A percentile compares a stretch with the other conserved stretches of the same genome.
phyloP scores from a whole-genome alignment of 1,140 invertebrate genomes.

The Drosophila ercepeae region DNA sequence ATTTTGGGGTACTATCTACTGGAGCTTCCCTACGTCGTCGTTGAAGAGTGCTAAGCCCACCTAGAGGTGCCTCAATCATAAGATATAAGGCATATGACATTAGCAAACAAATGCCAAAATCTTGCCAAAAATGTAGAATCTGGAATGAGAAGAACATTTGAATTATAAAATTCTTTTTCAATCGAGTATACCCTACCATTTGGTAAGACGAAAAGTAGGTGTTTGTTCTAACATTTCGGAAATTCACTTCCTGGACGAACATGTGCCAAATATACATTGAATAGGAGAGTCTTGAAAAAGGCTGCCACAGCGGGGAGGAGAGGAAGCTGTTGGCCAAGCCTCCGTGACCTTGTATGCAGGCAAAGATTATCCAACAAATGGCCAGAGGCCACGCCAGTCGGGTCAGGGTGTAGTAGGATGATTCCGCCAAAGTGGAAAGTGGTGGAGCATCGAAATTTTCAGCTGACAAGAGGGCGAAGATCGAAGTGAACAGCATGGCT shows the following conservation, averaged over 20 bases:
- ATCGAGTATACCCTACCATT: conserved; percentile 14
- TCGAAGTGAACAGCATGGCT: conserved; percentile 56
- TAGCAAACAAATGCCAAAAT: conserved; percentile 31
- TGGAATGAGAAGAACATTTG: background rate
- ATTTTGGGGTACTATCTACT: background rate
- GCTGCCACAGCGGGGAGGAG: conserved; percentile 84
- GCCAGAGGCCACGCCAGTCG: conserved; percentile 86
- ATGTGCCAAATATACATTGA: conserved; percentile 85
- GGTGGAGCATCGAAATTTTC: conserved; percentile 47
- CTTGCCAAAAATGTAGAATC: conserved; percentile 37
- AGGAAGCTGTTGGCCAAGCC: conserved; percentile 85
- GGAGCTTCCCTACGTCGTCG: background rate
- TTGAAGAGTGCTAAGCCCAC: conserved; percentile 18
- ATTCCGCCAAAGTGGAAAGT: conserved; percentile 81
- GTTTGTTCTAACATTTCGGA: conserved; percentile 19
- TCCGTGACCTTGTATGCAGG: conserved; percentile 87
- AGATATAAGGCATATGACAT: conserved; percentile 30
- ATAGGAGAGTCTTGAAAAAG: conserved; percentile 84
- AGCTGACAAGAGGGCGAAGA: conserved; percentile 70
- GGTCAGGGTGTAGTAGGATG: conserved; percentile 87
- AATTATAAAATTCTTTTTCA: background rate
- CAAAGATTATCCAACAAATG: conserved; percentile 88
- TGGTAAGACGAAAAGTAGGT: conserved; percentile 51
- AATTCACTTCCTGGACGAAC: conserved; percentile 49
- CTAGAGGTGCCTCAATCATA: conserved; percentile 37